Evolutionary conservation across 1,140 invertebrate genomes (phyloP).

Genomic region (Drosophila neocordata): DNA sequence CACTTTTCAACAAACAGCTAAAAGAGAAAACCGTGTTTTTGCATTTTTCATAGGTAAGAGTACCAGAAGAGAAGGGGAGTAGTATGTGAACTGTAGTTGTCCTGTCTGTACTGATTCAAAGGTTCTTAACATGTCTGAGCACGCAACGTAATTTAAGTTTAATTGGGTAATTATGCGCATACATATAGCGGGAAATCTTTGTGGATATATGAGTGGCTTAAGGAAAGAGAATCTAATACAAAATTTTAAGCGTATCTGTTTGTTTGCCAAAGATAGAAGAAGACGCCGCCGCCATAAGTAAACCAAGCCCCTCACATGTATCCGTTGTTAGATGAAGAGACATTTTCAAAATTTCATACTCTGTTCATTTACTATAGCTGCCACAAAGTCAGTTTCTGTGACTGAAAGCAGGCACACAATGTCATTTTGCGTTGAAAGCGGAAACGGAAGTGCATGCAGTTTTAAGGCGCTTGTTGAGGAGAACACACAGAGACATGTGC

Average conservation of each 20-base stretch:
- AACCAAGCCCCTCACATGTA: slow-evolving; percentile 56
- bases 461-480: slow-evolving; percentile 10
- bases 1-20: slow-evolving; percentile 39
- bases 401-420: slow-evolving; percentile 46
- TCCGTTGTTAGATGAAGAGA: slow-evolving; percentile 25
- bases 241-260: slow-evolving; percentile 39
- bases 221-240: slow-evolving; percentile 21
- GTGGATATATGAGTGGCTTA: background rate
- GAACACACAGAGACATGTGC: background rate
- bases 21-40: slow-evolving; percentile 67
- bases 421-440: slow-evolving; percentile 35
- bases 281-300: slow-evolving; percentile 55
- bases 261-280: slow-evolving; percentile 27
- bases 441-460: slow-evolving; percentile 56
- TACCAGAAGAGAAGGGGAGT: too few relatives aligned
- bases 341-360: background rate
- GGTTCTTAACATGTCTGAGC: slow-evolving; percentile 82
- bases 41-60: slow-evolving; percentile 28
- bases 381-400: background rate
- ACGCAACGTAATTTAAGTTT: slow-evolving; percentile 82
- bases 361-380: background rate
- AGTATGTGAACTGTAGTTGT: slow-evolving; percentile 1
- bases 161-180: slow-evolving; percentile 82
- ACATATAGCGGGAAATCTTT: slow-evolving; percentile 57
- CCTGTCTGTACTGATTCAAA: slow-evolving; percentile 61